Percentiles rank a stretch among this genome's conserved stretches.
phyloP scores from a whole-genome alignment of 2,113 vertebrate species.

The Oxyruncus cristatus region DNA sequence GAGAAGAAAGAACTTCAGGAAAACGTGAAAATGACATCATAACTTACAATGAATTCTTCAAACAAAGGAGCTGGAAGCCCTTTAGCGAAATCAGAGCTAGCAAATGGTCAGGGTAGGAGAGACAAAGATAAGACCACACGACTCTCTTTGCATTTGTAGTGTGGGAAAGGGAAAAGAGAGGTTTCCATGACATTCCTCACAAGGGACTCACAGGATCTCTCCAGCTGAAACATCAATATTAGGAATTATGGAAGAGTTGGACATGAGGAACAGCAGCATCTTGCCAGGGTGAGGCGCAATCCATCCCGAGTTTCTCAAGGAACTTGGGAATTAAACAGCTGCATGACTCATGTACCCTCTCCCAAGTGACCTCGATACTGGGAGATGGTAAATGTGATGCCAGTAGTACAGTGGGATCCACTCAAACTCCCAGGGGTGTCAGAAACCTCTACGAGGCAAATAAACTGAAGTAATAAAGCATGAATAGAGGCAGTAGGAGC shows the following conservation, averaged over 20 bases:
- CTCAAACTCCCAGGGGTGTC: background rate
- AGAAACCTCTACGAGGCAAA: background rate
- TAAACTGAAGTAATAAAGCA: background rate
- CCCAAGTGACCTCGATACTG: background rate
- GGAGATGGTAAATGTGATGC: background rate
- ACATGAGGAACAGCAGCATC: rapidly evolving
- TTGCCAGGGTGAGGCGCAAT: background rate
- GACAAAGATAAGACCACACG: background rate
- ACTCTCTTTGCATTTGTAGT: background rate
- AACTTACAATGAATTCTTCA: background rate
- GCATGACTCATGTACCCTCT: background rate
- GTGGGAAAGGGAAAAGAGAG: background rate
- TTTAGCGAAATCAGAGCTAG: background rate
- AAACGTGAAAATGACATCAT: background rate
- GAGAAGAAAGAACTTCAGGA: background rate
- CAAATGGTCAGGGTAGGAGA: background rate
- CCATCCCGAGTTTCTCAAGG: background rate
- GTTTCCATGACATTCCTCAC: background rate
- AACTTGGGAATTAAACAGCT: rapidly evolving
- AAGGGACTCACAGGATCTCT: background rate
- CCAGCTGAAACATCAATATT: background rate
- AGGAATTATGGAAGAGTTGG: background rate
- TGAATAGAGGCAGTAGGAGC: background rate
- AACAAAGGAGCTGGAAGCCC: background rate
- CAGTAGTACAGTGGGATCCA: background rate